Conservation (phyloP, 2,797 vertebrate genomes). For the Anabacerthia variegaticeps region DNA sequence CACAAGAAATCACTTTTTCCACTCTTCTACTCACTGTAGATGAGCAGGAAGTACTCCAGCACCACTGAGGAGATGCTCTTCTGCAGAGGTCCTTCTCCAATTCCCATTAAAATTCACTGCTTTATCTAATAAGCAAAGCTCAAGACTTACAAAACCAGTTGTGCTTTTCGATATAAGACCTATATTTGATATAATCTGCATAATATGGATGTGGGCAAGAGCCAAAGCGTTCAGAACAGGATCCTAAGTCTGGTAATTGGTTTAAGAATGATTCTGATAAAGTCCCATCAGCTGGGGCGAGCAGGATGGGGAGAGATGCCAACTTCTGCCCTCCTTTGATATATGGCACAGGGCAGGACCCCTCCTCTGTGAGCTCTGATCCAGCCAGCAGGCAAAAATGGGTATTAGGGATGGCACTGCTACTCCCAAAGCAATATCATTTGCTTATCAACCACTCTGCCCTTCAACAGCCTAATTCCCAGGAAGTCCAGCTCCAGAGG, state of each 20-base stretch:
- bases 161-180: neutral
- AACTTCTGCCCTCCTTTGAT: neutral
- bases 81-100: constrained; percentile 7
- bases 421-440: neutral
- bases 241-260: constrained; percentile 31
- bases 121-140: constrained; percentile 22
- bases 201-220: constrained; percentile 25
- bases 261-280: constrained; percentile 33
- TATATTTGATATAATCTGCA: constrained; percentile 9
- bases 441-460: neutral
- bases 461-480: neutral
- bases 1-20: constrained; percentile 26
- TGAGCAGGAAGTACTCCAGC: neutral
- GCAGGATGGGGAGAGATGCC: neutral
- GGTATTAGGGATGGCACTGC: neutral
- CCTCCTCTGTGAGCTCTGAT: neutral
- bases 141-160: neutral
- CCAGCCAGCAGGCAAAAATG: neutral
- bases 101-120: constrained; percentile 10
- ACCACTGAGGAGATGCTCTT: constrained; percentile 2
- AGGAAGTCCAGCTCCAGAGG: fast-evolving
- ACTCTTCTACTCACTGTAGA: neutral
- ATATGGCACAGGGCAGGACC: neutral
- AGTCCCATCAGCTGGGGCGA: constrained; percentile 8
- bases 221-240: constrained; percentile 44